Evolutionary conservation across 1,140 invertebrate species (phyloP).

Genomic region (Aphidius ervi): DNA sequence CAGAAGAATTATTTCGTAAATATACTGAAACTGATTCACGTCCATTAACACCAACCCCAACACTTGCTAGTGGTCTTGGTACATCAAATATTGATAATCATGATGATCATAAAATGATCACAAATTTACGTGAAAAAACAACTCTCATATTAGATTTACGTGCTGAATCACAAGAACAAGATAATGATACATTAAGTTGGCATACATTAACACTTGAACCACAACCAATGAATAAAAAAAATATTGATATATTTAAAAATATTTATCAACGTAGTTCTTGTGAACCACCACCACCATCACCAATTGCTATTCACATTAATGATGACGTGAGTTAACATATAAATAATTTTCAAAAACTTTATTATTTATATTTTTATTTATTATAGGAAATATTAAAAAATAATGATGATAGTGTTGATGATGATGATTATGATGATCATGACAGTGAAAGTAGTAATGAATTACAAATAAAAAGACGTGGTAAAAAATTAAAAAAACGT

Average conservation of each 20-base stretch:
- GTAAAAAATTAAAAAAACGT: slow-evolving; percentile 42
- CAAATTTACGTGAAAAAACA: slow-evolving; percentile 36
- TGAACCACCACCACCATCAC: slow-evolving; percentile 21
- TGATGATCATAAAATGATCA: slow-evolving; percentile 23
- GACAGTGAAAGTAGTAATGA: slow-evolving; percentile 35
- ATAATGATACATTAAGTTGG: slow-evolving; percentile 46
- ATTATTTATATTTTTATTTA: background rate
- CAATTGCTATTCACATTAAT: slow-evolving; percentile 24
- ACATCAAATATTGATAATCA: slow-evolving; percentile 18
- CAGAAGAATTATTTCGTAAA: slow-evolving; percentile 60
- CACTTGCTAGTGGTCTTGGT: slow-evolving; percentile 59
- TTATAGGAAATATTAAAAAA: slow-evolving; percentile 16
- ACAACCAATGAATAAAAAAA: slow-evolving; percentile 35
- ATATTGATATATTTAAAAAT: slow-evolving; percentile 27
- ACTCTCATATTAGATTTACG: slow-evolving; percentile 50
- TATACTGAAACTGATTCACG: slow-evolving; percentile 78
- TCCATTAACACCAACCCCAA: slow-evolving; percentile 69
- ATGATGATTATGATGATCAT: slow-evolving; percentile 23
- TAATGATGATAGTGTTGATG: slow-evolving; percentile 21
- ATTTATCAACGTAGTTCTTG: background rate
- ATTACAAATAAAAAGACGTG: slow-evolving; percentile 36
- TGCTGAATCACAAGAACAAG: slow-evolving; percentile 32
- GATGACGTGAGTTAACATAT: slow-evolving; percentile 21
- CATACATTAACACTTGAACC: slow-evolving; percentile 44
- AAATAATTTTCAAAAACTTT: background rate